phyloP scores from a whole-genome alignment of 2,797 vertebrate genomes.

The Liparis tanakae region DNA sequence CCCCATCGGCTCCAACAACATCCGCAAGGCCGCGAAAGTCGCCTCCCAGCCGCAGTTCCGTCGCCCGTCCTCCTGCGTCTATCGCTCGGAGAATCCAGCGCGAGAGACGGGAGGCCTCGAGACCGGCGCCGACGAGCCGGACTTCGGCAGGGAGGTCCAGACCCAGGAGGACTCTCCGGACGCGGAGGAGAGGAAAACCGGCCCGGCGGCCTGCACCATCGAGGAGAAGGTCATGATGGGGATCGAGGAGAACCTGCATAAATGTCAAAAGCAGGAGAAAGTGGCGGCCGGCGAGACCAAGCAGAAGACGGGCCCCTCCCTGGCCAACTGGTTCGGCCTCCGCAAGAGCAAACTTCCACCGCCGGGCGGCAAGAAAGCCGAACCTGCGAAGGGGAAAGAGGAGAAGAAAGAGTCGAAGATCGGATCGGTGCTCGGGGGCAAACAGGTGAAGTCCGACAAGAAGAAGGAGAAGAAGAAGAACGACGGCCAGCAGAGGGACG shows the following conservation, averaged over 20 bases:
- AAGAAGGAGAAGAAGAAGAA: conserved; percentile 90
- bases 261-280: conserved; percentile 88
- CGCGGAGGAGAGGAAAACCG: conserved; percentile 68
- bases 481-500: conserved; percentile 77
- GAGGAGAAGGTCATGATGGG: conserved; percentile 97
- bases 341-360: conserved; percentile 91
- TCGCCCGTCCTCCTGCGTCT: conserved; percentile 62
- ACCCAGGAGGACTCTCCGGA: conserved; percentile 73
- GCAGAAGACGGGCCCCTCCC: conserved; percentile 87
- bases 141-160: conserved; percentile 67
- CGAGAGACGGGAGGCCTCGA: conserved; percentile 63
- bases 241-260: conserved; percentile 92
- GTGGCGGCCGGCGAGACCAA: conserved; percentile 82
- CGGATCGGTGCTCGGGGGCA: conserved; percentile 85
- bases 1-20: conserved; percentile 64
- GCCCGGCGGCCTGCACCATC: conserved; percentile 83
- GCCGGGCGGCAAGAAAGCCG: conserved; percentile 85
- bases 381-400: conserved; percentile 85
- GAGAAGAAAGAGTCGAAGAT: conserved; percentile 90
- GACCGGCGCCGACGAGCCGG: conserved; percentile 60
- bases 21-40: conserved; percentile 68
- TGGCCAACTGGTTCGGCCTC: conserved; percentile 95
- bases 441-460: conserved; percentile 87
- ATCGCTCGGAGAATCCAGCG: conserved; percentile 63
- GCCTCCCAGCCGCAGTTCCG: conserved; percentile 78